Conservation (phyloP, 2,797 vertebrate genomes). For the Xiphophorus birchmanni region DNA sequence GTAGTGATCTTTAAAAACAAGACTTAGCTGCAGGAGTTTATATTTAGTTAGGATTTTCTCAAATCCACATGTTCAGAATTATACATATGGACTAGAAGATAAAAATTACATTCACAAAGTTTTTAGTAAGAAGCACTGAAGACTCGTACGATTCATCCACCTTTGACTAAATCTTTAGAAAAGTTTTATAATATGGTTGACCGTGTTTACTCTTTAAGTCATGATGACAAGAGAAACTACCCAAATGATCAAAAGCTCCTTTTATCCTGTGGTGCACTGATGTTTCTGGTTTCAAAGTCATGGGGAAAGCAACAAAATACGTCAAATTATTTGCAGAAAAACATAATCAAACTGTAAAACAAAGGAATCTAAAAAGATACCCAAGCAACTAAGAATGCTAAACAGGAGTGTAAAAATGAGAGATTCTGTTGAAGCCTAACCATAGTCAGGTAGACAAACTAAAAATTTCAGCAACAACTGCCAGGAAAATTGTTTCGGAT, state of each 20-base stretch:
- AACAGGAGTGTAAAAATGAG: background rate
- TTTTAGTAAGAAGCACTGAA: background rate
- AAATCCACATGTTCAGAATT: background rate
- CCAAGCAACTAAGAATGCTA: background rate
- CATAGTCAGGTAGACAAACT: background rate
- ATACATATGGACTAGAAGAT: background rate
- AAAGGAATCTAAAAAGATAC: background rate
- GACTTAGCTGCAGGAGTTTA: background rate
- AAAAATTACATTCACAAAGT: background rate
- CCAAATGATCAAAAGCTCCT: background rate
- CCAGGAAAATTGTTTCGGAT: background rate
- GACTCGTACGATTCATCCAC: background rate
- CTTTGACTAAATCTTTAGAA: background rate
- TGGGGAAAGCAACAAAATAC: background rate
- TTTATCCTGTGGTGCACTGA: background rate
- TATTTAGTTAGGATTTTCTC: background rate
- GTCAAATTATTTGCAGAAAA: background rate
- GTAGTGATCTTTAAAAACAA: background rate
- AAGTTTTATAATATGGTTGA: background rate
- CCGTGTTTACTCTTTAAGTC: background rate
- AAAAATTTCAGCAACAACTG: background rate
- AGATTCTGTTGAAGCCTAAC: background rate
- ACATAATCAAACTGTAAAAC: background rate
- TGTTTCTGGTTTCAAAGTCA: background rate
- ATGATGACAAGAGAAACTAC: background rate